These are phyloP conservation scores for Micoletzkya japonica DNA, from an alignment of 2,888 invertebrate genomes.

Conservation along the genomic window DNA sequence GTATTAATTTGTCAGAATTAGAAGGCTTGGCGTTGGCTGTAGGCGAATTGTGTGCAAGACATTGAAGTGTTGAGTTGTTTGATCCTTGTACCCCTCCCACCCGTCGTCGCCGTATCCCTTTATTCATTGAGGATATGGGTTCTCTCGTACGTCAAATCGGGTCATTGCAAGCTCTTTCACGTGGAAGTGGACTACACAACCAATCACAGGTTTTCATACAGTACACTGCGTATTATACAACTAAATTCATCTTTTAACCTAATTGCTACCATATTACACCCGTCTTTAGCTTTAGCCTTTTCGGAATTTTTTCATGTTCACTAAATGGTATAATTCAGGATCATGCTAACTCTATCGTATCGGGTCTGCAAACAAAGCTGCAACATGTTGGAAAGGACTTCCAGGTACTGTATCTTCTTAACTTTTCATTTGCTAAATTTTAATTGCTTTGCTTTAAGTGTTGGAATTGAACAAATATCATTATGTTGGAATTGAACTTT, in stretches of 20 bases:
- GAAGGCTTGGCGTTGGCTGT: too few relatives aligned
- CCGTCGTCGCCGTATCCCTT: too few relatives aligned
- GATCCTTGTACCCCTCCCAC: too few relatives aligned
- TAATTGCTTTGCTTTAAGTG: too few relatives aligned
- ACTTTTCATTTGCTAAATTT: too few relatives aligned
- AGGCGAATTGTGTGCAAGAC: too few relatives aligned
- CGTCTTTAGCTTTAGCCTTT: not conserved
- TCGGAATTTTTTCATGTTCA: not conserved
- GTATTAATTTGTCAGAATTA: too few relatives aligned
- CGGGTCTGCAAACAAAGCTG: conserved; percentile 81
- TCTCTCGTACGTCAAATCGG: not conserved
- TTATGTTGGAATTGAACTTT: not conserved
- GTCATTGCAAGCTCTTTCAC: conserved; percentile 20
- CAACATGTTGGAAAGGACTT: conserved; percentile 97
- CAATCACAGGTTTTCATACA: not conserved
- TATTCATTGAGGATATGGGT: not conserved
- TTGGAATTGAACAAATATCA: not conserved
- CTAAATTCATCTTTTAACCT: too few relatives aligned
- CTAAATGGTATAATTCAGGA: conserved; percentile 31
- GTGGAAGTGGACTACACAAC: conserved; percentile 29
- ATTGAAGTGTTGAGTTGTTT: too few relatives aligned
- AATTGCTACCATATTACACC: not conserved
- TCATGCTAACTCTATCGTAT: conserved; percentile 77
- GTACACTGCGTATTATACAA: too few relatives aligned
- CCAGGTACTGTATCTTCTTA: conserved; percentile 71